These are phyloP conservation scores for Baronia brevicornis DNA, from an alignment of 2,888 invertebrate genomes.

Conservation along the genomic window DNA sequence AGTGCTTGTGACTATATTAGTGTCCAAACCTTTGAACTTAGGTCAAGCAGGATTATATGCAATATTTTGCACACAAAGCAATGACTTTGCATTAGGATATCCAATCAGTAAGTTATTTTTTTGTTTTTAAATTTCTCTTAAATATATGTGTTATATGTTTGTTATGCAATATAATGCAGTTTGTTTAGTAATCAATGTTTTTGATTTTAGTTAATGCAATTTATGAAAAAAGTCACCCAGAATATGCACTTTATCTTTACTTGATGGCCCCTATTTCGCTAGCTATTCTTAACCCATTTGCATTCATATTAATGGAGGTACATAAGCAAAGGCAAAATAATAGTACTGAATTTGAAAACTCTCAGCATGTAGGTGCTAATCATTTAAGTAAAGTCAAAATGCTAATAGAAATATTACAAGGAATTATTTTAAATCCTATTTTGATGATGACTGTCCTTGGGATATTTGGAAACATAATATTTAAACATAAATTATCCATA, in stretches of 20 bases:
- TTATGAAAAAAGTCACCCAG: constrained; percentile 89
- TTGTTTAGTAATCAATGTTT: background rate
- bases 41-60: constrained; percentile 93
- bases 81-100: constrained; percentile 97
- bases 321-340: constrained; percentile 68
- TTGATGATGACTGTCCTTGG: constrained; percentile 95
- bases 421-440: constrained; percentile 90
- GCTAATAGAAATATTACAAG: constrained; percentile 75
- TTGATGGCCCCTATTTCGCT: constrained; percentile 95
- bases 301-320: constrained; percentile 92
- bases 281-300: constrained; percentile 93
- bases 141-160: background rate
- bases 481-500: constrained; percentile 85
- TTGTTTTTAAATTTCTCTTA: background rate
- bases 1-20: constrained; percentile 83
- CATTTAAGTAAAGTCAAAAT: constrained; percentile 46
- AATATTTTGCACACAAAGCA: constrained; percentile 97
- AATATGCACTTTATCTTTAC: constrained; percentile 93
- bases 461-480: constrained; percentile 87
- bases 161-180: background rate
- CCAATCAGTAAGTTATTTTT: constrained; percentile 85
- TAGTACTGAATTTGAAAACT: constrained; percentile 20
- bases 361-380: constrained; percentile 24
- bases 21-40: constrained; percentile 86
- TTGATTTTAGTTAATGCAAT: constrained; percentile 83